These are phyloP conservation scores for Nephila pilipes DNA, from an alignment of 1,140 invertebrate species.

Conservation along the genomic window DNA sequence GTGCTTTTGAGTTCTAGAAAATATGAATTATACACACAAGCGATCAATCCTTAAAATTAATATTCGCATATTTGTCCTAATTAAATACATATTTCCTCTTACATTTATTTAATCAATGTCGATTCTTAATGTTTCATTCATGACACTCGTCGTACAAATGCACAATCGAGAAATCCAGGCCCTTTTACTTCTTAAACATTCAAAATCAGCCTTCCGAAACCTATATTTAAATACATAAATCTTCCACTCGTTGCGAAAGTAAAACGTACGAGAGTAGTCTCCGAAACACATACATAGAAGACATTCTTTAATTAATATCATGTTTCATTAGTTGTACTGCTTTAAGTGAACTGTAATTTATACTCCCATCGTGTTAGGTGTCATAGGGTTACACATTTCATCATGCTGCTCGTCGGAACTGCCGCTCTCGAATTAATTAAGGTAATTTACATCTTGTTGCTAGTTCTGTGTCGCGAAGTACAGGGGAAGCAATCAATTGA, in stretches of 20 bases:
- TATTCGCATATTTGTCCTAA: neutral
- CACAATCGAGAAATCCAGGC: neutral
- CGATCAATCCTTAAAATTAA: neutral
- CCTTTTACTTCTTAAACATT: neutral
- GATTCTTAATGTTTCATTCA: neutral
- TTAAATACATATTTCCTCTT: neutral
- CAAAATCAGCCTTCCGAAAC: neutral
- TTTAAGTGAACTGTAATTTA: constrained; percentile 45
- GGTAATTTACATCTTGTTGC: constrained; percentile 60
- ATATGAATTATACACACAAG: too few relatives aligned
- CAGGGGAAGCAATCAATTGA: constrained; percentile 45
- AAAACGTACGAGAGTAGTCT: neutral
- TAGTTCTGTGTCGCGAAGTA: neutral
- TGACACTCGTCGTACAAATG: neutral
- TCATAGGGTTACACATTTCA: constrained; percentile 50
- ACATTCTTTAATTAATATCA: constrained; percentile 61
- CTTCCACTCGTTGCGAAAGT: neutral
- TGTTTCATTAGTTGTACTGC: constrained; percentile 59
- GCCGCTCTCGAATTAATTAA: constrained; percentile 44
- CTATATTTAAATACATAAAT: neutral
- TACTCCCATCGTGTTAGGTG: constrained; percentile 39
- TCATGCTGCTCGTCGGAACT: neutral
- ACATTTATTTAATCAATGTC: neutral
- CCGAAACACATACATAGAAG: neutral
- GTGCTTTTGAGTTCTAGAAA: too few relatives aligned